phyloP scores from a whole-genome alignment of 1,140 invertebrate species.

The Camponotus floridanus region DNA sequence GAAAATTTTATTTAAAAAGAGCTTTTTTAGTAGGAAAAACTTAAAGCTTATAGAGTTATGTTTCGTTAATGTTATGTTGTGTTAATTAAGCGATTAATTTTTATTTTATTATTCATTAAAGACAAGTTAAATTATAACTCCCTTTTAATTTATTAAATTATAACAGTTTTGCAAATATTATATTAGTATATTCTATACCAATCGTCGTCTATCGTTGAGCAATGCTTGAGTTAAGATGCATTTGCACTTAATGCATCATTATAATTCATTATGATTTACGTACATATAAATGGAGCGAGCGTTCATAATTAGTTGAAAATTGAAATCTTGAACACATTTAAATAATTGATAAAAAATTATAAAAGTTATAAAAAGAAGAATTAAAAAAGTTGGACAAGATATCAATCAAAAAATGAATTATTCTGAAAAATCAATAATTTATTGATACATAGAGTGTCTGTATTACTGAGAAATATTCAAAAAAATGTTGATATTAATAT shows the following conservation, averaged over 20 bases:
- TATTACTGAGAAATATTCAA: too few relatives aligned
- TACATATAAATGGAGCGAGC: neutral
- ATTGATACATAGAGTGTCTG: too few relatives aligned
- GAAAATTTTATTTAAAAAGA: neutral
- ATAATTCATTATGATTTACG: slow-evolving; percentile 3
- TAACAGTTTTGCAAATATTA: slow-evolving; percentile 27
- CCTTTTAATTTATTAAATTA: too few relatives aligned
- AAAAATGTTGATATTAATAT: neutral
- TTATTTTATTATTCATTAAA: neutral
- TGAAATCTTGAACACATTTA: slow-evolving; percentile 14
- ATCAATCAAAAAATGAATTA: neutral
- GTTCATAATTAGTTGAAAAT: slow-evolving; percentile 7
- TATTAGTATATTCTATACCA: slow-evolving; percentile 5
- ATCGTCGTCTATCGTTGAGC: slow-evolving; percentile 12
- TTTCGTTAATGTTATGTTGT: neutral
- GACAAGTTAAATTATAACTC: slow-evolving; percentile 23
- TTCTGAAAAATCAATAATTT: neutral
- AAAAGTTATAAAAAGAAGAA: too few relatives aligned
- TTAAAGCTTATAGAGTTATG: neutral
- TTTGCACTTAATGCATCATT: slow-evolving; percentile 44
- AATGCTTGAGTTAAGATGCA: slow-evolving; percentile 21
- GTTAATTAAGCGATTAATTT: neutral
- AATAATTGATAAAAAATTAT: too few relatives aligned
- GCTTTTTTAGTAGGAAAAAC: neutral
- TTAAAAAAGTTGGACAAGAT: too few relatives aligned